Evolutionary conservation across 2,113 vertebrate species (phyloP), one percentile per base, ranked within the genome.

Genomic region (Notiomystis cincta): DNA sequence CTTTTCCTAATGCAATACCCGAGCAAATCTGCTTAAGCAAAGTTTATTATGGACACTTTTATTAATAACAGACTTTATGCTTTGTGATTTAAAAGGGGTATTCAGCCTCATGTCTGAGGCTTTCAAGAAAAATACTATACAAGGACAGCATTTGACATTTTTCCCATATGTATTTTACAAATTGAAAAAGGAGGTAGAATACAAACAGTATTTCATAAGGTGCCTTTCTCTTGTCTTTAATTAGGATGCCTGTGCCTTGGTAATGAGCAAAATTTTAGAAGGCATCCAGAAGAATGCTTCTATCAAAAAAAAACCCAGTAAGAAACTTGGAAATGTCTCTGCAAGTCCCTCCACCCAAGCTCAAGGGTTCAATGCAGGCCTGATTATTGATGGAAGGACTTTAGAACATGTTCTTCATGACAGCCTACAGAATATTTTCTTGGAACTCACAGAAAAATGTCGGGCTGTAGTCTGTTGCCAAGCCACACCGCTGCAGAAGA

Each of bases 401-500:
- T 97, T 99, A 71, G 98, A 98, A 60, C 98, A 98, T 54, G 97
- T 97, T 20, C 97, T 99, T 85, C 98, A 98, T 17, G 97, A 98
- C 33, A 97, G 94, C 37, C 91, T 99, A 24, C 97, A 98, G 79
- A 96, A 38, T 35, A 45, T 75, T 48, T 99, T 99, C 92, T 94
- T 99, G 83, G 97, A 97, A 56, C 97, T 99, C 70, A 97, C 98
- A 6, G 81, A 88, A 44, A 80, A 75, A 60, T 98, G 98, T 78
- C 98, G 97, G 5, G 98, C 98, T 18, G 98, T 99, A 56, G 96
- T 99, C 85, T 99, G 99, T 95, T 99, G 98, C 95, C 98, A 94
- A 79, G 98, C 98, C 51, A 99, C 98, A 1, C 99, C 99, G 1
- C 96, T 99, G 65, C 99, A 99, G 97, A 99, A 99, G 91, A 99